Percentiles rank a stretch among this genome's conserved stretches.
phyloP scores from a whole-genome alignment of 2,113 vertebrate genomes.

The Istiophorus platypterus region DNA sequence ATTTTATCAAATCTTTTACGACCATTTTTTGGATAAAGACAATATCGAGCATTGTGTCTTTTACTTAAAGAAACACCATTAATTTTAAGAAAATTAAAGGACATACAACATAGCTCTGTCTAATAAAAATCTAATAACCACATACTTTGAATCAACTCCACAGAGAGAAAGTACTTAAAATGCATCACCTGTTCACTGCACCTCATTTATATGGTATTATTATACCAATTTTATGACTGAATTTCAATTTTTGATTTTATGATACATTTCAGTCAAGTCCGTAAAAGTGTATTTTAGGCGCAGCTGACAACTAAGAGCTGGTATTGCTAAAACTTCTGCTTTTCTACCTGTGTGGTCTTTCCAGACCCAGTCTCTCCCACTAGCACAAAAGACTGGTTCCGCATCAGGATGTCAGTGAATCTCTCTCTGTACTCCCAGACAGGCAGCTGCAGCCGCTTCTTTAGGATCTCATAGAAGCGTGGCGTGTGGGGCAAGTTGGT shows the following conservation, averaged over 20 bases:
- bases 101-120: constrained; percentile 31
- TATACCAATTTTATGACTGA: constrained; percentile 31
- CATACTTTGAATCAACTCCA: constrained; percentile 24
- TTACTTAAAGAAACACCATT: not conserved
- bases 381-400: constrained; percentile 94
- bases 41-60: not conserved
- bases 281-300: not conserved
- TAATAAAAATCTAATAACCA: constrained; percentile 29
- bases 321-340: not conserved
- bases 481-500: constrained; percentile 96
- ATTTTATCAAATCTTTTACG: too few relatives aligned
- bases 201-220: constrained; percentile 18
- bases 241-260: constrained; percentile 6
- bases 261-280: not conserved
- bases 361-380: constrained; percentile 97
- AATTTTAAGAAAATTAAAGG: constrained; percentile 19
- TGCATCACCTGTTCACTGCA: constrained; percentile 10
- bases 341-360: constrained; percentile 95
- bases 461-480: constrained; percentile 95
- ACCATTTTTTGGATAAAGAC: not conserved
- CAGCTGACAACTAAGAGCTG: not conserved
- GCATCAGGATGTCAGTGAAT: constrained; percentile 92
- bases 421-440: constrained; percentile 97
- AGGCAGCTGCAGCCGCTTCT: constrained; percentile 94
- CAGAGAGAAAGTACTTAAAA: constrained; percentile 26